Evolutionary conservation across 2,113 vertebrate genomes (phyloP).

Genomic region (Dendropsophus ebraccatus): DNA sequence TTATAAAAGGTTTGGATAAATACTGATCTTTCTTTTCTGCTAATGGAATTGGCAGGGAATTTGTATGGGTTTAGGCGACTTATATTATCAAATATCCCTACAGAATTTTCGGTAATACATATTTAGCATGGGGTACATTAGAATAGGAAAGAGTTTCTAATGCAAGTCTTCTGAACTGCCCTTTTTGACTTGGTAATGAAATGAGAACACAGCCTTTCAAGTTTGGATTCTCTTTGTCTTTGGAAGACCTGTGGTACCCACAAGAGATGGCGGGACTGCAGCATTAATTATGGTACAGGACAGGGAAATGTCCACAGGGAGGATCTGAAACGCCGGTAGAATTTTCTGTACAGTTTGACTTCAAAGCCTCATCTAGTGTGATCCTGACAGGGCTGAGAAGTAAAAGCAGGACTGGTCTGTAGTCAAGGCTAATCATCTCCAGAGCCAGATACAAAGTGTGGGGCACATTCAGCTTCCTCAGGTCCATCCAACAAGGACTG

Average conservation of each 20-base stretch:
- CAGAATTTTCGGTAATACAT: constrained; percentile 26
- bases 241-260: constrained; percentile 7
- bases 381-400: constrained; percentile 31
- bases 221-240: background rate
- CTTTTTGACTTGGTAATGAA: constrained; percentile 1
- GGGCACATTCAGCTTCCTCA: background rate
- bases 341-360: constrained; percentile 55
- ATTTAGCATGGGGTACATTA: background rate
- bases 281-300: constrained; percentile 55
- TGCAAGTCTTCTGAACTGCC: background rate
- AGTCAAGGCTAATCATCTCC: constrained; percentile 30
- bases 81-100: constrained; percentile 4
- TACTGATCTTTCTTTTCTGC: constrained; percentile 19
- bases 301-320: constrained; percentile 15
- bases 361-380: constrained; percentile 62
- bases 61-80: background rate
- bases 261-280: background rate
- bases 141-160: constrained; percentile 6
- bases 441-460: constrained; percentile 13
- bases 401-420: constrained; percentile 18
- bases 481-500: background rate
- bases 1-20: constrained; percentile 46
- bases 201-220: background rate
- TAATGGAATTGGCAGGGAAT: constrained; percentile 49
- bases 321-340: constrained; percentile 63